Base-by-base conservation (phyloP, 2,113 vertebrate species). In the Apteryx mantelli region DNA sequence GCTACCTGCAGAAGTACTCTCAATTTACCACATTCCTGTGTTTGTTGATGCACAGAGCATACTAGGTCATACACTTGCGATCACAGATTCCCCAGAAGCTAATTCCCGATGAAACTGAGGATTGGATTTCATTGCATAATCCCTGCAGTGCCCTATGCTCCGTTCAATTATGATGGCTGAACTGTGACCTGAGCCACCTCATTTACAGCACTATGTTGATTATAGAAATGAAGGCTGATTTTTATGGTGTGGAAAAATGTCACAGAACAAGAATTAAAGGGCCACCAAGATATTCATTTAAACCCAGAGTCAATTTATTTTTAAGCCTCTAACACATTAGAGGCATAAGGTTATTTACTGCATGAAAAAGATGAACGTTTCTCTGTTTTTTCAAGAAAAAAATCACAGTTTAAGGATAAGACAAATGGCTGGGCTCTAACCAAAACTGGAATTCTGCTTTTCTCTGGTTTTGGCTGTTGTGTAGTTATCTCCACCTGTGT, bases 231-330 rank as follows among this genome's bases (percentile, higher is more conserved):
- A 82, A 84, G 83, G 20, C 38, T 52, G n/a, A 15, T 84, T 87
- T 80, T 94, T 94, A 91, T 82, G n/a, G 36, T 73, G 40, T 52
- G 61, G 70, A 94, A 94, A 77, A 85, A 76, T 91, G 84, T 40
- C 85, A 85, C 32, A 30, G 18, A 87, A 65, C 1, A 13, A 60
- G n/a, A 96, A 56, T 60, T 83, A 84, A 92, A 95, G 77, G 36
- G 36, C 50, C 66, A 48, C 13, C 71, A 55, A 19, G 38, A 76
- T 68, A 90, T 38, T 88, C 6, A 53, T 68, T 84, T 75, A 63
- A 89, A 82, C 11, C 6, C n/a, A 65, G 38, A 82, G 32, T 21
- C 13, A 75, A 52, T 82, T 91, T 75, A n/a, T 66, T 83, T 88
- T 61, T 69, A 89, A 86, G 28, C n/a, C 34, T 86, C 36, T 74